Conservation (phyloP, 2,888 invertebrate genomes). For the Dermolepida albohirtum region DNA sequence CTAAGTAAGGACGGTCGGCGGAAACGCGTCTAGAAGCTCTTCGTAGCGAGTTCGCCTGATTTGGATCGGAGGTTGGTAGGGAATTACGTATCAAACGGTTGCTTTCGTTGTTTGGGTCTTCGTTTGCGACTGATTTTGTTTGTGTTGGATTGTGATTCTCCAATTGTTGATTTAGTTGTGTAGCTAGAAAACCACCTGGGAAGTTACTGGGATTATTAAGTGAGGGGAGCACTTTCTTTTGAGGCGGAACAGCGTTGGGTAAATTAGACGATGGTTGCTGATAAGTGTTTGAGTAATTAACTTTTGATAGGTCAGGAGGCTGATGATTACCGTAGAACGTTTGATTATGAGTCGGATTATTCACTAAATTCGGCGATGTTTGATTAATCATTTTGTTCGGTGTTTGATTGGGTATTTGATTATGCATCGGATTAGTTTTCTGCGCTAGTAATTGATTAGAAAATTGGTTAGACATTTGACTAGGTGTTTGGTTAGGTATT, state of each 20-base stretch:
- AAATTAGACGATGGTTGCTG: constrained; percentile 21
- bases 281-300: constrained; percentile 15
- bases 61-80: constrained; percentile 55
- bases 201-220: constrained; percentile 37
- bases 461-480: constrained; percentile 49
- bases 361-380: constrained; percentile 34
- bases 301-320: constrained; percentile 20
- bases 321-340: constrained; percentile 44
- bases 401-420: constrained; percentile 60
- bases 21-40: constrained; percentile 68
- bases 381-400: constrained; percentile 55
- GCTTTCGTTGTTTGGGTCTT: constrained; percentile 52
- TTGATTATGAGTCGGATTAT: constrained; percentile 53
- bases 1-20: constrained; percentile 65
- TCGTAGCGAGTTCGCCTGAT: constrained; percentile 61
- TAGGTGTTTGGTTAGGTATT: constrained; percentile 62
- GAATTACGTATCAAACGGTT: constrained; percentile 50
- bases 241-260: constrained; percentile 26
- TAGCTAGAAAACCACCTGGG: constrained; percentile 28
- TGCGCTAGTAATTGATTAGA: constrained; percentile 48
- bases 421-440: constrained; percentile 59
- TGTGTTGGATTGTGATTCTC: constrained; percentile 49
- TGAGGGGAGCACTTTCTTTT: constrained; percentile 27
- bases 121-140: constrained; percentile 47
- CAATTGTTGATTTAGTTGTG: constrained; percentile 45